phyloP scores from a whole-genome alignment of 2,113 vertebrate species.

The Brachionichthys hirsutus region DNA sequence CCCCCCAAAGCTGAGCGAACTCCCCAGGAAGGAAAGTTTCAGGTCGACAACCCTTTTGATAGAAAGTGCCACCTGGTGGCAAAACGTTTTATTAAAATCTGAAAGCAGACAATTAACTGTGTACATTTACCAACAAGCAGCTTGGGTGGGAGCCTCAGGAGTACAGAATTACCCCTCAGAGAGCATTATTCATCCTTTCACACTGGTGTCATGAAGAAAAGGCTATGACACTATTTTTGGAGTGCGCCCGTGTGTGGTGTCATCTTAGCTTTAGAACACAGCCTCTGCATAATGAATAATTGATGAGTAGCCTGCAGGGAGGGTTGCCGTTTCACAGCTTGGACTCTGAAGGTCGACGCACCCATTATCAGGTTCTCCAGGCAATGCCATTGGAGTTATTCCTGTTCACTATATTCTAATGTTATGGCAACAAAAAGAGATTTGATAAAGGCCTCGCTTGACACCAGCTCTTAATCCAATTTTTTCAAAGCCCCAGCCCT shows the following conservation, averaged over 20 bases:
- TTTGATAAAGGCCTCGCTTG: not conserved
- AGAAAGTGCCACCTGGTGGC: conserved; percentile 57
- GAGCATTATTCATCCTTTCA: not conserved
- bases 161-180: conserved; percentile 6
- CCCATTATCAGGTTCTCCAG: not conserved
- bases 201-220: not conserved
- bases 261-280: conserved; percentile 25
- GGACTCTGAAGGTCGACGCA: too few relatives aligned
- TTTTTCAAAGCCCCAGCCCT: not conserved
- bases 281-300: conserved; percentile 41
- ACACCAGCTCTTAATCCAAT: conserved; percentile 11
- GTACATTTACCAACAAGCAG: not conserved
- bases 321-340: conserved; percentile 4
- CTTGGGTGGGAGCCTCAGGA: not conserved
- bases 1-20: conserved; percentile 45
- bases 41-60: not conserved
- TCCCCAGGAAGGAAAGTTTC: conserved; percentile 22
- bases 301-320: conserved; percentile 24
- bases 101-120: not conserved
- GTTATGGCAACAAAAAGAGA: not conserved
- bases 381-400: not conserved
- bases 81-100: conserved; percentile 13
- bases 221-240: not conserved
- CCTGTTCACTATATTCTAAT: not conserved
- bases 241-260: not conserved